Evolutionary conservation across 1,140 invertebrate genomes (phyloP).

Genomic region (Euwallacea fornicatus): DNA sequence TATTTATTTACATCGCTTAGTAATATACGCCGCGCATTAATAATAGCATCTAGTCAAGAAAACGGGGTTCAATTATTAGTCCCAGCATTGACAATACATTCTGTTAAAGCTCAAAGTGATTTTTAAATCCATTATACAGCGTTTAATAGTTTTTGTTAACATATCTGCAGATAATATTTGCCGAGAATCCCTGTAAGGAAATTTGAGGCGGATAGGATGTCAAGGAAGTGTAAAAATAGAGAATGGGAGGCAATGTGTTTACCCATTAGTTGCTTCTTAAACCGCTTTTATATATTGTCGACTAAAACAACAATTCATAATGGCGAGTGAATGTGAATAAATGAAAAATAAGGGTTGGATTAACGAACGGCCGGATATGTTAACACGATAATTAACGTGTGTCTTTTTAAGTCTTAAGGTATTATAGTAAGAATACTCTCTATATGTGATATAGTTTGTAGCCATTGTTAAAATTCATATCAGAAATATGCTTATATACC

Average conservation of each 20-base stretch:
- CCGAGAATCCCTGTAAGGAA: too few relatives aligned
- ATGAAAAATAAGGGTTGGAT: not conserved
- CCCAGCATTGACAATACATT: constrained; percentile 12
- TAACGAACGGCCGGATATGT: not conserved
- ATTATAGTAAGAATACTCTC: constrained; percentile 10
- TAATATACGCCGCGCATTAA: constrained; percentile 4
- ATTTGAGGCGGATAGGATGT: too few relatives aligned
- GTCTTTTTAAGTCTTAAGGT: not conserved
- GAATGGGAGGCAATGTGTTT: not conserved
- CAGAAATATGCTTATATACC: constrained; percentile 8
- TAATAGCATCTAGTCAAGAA: constrained; percentile 7
- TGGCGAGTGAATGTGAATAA: not conserved
- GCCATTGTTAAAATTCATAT: constrained; percentile 8
- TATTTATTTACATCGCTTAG: constrained; percentile 3
- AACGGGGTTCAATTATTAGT: not conserved
- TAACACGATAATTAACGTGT: not conserved
- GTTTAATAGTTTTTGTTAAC: too few relatives aligned
- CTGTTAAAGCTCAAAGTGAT: constrained; percentile 10
- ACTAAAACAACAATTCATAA: not conserved
- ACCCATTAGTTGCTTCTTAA: not conserved
- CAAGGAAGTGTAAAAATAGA: not conserved
- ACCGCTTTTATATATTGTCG: not conserved
- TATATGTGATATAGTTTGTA: constrained; percentile 12
- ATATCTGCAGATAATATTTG: too few relatives aligned
- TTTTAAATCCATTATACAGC: not conserved